A percentile compares a stretch with the other conserved stretches of the same genome.
Evolutionary conservation across 1,140 invertebrate genomes (phyloP).

Genomic region (Drosophila sucinea): DNA sequence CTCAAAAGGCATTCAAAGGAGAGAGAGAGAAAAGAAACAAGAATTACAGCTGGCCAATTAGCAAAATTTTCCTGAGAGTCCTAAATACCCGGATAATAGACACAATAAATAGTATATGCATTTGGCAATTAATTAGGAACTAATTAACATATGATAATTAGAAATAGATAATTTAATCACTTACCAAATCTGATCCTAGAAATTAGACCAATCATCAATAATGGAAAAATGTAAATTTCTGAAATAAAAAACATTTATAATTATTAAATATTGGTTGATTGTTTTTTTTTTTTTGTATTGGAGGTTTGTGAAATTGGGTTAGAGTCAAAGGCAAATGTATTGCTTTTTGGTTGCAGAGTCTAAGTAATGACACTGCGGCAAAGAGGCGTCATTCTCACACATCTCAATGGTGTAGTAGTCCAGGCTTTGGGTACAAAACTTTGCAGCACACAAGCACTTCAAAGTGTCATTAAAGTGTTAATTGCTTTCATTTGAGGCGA

Average conservation of each 20-base stretch:
- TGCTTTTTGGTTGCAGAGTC: constrained; percentile 1
- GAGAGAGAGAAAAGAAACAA: no score
- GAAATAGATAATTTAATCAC: no score
- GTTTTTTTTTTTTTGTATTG: not conserved
- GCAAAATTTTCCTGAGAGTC: no score
- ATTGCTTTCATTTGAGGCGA: constrained; percentile 69
- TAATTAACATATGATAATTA: no score
- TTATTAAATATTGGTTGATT: not conserved
- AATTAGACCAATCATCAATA: no score
- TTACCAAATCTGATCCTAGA: no score
- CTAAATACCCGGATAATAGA: no score
- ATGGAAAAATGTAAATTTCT: no score
- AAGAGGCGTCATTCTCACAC: constrained; percentile 4
- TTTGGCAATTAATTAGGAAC: no score
- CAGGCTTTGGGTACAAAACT: constrained; percentile 45
- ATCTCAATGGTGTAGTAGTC: constrained; percentile 21
- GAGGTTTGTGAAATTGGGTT: not conserved
- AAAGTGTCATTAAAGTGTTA: constrained; percentile 79
- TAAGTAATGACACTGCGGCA: constrained; percentile 7
- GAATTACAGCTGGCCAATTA: no score
- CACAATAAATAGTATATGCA: no score
- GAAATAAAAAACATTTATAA: not conserved
- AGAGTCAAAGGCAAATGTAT: not conserved
- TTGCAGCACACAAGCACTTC: constrained; percentile 61
- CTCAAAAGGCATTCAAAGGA: no score